Percentiles rank a stretch among this genome's conserved stretches.
These are phyloP conservation scores for Choristoneura rosaceana DNA, from an alignment of 2,888 invertebrate species.

Conservation along the genomic window DNA sequence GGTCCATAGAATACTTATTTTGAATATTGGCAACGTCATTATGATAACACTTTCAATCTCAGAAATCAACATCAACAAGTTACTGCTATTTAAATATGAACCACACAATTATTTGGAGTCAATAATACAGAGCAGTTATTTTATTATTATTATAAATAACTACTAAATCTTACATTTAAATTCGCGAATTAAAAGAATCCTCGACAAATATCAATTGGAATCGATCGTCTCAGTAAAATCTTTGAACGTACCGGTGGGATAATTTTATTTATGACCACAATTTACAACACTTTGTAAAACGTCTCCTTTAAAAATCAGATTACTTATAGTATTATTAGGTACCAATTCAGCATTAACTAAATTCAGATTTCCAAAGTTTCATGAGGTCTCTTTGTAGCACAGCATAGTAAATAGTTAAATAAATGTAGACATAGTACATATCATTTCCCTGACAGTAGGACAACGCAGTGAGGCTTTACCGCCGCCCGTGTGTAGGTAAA, in stretches of 20 bases:
- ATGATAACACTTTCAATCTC: constrained; percentile 11
- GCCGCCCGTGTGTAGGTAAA: too few species aligned
- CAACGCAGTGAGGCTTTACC: too few species aligned
- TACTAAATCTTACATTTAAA: constrained; percentile 26
- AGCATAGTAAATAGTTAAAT: too few species aligned
- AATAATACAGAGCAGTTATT: constrained; percentile 18
- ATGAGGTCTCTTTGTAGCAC: too few species aligned
- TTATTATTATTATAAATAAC: constrained; percentile 9
- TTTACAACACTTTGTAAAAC: constrained; percentile 19
- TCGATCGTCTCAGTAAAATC: constrained; percentile 48
- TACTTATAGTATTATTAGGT: too few species aligned
- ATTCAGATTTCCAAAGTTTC: too few species aligned
- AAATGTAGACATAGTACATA: too few species aligned
- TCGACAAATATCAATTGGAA: constrained; percentile 42
- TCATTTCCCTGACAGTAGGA: too few species aligned
- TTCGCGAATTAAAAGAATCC: constrained; percentile 23
- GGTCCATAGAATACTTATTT: constrained; percentile 15
- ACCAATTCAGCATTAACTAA: not conserved
- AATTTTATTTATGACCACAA: constrained; percentile 26
- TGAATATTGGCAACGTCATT: constrained; percentile 1
- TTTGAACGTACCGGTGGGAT: constrained; percentile 47
- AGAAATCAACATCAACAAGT: not conserved
- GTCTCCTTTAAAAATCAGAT: constrained; percentile 9
- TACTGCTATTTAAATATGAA: not conserved
- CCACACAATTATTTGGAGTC: not conserved